phyloP scores from a whole-genome alignment of 2,888 invertebrate species.

The Calephelis perditalis region DNA sequence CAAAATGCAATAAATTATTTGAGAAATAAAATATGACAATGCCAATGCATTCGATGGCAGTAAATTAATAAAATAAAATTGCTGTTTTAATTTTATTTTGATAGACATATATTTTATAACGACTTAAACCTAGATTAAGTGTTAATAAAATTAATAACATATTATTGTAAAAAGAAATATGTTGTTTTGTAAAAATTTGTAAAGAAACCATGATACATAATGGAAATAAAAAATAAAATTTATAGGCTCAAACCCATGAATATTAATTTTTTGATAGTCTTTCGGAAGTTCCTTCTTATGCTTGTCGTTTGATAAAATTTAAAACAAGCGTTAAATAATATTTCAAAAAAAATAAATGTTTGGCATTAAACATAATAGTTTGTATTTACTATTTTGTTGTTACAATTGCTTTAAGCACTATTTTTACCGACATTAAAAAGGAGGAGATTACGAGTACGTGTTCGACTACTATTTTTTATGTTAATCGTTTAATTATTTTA shows the following conservation, averaged over 20 bases:
- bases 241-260: not conserved
- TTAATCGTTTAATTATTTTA: too few relatives aligned
- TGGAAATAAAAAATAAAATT: not conserved
- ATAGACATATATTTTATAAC: not conserved
- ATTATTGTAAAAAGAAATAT: slow-evolving; percentile 7
- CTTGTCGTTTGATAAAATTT: not conserved
- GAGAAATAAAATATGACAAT: slow-evolving; percentile 1
- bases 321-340: not conserved
- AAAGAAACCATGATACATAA: not conserved
- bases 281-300: not conserved
- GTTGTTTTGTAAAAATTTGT: not conserved
- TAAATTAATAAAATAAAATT: slow-evolving; percentile 3
- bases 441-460: too few relatives aligned
- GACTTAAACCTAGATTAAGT: not conserved
- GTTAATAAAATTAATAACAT: slow-evolving; percentile 4
- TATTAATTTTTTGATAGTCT: not conserved
- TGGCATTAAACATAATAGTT: too few relatives aligned
- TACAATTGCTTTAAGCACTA: too few relatives aligned
- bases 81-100: not conserved
- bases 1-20: not conserved
- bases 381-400: too few relatives aligned
- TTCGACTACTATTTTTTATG: too few relatives aligned
- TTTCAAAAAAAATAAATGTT: too few relatives aligned
- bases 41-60: not conserved
- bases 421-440: too few relatives aligned